These are phyloP conservation scores for Lymantria dispar DNA, from an alignment of 2,888 invertebrate genomes.

Conservation along the genomic window DNA sequence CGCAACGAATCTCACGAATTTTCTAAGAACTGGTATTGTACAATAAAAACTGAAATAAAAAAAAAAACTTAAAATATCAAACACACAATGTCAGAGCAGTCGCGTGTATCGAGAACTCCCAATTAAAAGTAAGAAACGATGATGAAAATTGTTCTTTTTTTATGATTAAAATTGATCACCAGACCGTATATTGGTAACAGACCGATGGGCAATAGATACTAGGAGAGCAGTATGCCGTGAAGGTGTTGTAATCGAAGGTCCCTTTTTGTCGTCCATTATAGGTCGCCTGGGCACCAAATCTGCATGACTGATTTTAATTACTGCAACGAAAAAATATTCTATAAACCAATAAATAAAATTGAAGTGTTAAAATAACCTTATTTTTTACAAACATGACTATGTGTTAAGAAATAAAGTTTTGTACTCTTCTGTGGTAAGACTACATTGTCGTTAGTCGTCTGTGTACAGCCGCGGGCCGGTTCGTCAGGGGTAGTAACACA, in stretches of 20 bases:
- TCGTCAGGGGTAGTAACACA: too few relatives aligned
- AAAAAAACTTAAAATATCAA: background rate
- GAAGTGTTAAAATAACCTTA: too few relatives aligned
- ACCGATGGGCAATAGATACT: slow-evolving; percentile 21
- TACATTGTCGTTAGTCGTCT: too few relatives aligned
- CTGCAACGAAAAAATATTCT: too few relatives aligned
- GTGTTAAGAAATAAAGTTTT: too few relatives aligned
- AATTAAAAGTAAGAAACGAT: slow-evolving; percentile 27
- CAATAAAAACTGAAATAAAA: slow-evolving; percentile 4
- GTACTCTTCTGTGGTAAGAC: too few relatives aligned
- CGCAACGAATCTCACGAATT: slow-evolving; percentile 8
- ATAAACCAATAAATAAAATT: too few relatives aligned
- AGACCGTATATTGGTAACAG: slow-evolving; percentile 41
- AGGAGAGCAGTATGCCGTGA: slow-evolving; percentile 25
- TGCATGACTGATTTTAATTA: background rate
- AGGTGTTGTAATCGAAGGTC: slow-evolving; percentile 30
- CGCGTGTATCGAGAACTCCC: slow-evolving; percentile 26
- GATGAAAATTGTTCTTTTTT: slow-evolving; percentile 29
- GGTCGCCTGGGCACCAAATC: slow-evolving; percentile 5
- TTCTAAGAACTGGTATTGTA: slow-evolving; percentile 10
- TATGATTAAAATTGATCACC: slow-evolving; percentile 8
- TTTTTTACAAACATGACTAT: too few relatives aligned
- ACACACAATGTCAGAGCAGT: slow-evolving; percentile 25
- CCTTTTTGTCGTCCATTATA: slow-evolving; percentile 15
- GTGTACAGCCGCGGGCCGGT: too few relatives aligned